Evolutionary conservation across 2,797 vertebrate species (phyloP).

Genomic region (Channa striata): DNA sequence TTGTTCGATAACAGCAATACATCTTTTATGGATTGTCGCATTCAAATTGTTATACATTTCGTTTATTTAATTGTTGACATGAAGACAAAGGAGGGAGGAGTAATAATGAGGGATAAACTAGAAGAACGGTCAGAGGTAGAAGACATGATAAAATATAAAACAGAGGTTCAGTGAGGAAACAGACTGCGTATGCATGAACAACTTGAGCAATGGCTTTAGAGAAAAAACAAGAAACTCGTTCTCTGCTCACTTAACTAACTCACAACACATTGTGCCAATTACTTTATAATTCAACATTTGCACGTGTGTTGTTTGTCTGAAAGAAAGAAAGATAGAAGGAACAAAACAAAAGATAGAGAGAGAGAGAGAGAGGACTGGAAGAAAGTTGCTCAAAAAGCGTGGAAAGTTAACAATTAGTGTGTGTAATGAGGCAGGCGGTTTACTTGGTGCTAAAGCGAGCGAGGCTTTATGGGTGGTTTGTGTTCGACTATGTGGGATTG

Average conservation of each 20-base stretch:
- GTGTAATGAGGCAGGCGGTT: slow-evolving; percentile 72
- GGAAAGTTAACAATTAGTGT: slow-evolving; percentile 74
- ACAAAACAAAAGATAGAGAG: not conserved
- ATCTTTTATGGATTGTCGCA: slow-evolving; percentile 42
- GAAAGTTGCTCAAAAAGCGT: slow-evolving; percentile 39
- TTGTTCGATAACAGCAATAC: slow-evolving; percentile 18
- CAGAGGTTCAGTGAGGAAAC: too few relatives aligned
- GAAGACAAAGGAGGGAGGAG: not conserved
- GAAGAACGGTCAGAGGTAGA: too few relatives aligned
- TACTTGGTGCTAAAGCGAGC: slow-evolving; percentile 73
- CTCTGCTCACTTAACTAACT: not conserved
- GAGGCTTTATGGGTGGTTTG: slow-evolving; percentile 66
- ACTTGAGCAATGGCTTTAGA: not conserved
- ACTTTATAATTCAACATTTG: not conserved
- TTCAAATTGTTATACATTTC: slow-evolving; percentile 20
- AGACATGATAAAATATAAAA: too few relatives aligned
- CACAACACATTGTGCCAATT: slow-evolving; percentile 1
- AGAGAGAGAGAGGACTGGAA: not conserved
- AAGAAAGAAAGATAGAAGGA: slow-evolving; percentile 2
- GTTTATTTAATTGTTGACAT: slow-evolving; percentile 11
- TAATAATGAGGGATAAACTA: not conserved
- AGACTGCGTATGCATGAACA: not conserved
- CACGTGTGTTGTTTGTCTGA: slow-evolving; percentile 11
- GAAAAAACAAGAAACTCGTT: not conserved
- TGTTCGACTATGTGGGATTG: slow-evolving; percentile 64